phyloP scores from a whole-genome alignment of 2,888 invertebrate genomes.

The Eilema griseolum region DNA sequence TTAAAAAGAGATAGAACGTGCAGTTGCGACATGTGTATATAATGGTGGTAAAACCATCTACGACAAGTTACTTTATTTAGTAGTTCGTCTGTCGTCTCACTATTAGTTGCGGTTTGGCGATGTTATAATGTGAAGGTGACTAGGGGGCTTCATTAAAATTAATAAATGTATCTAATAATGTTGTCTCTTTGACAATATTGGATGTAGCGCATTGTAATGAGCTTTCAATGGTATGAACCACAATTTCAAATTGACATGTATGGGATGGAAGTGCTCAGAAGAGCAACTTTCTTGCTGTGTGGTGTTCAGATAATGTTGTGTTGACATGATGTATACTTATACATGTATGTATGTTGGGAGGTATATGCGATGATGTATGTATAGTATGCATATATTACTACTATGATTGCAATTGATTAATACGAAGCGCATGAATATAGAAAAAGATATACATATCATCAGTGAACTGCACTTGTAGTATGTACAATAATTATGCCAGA shows the following conservation, averaged over 20 bases:
- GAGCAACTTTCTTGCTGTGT: no score
- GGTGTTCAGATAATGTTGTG: no score
- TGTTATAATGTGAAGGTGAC: not conserved
- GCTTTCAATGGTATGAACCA: not conserved
- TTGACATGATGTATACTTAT: not conserved
- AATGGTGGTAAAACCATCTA: constrained; percentile 22
- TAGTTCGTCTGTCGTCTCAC: constrained; percentile 39
- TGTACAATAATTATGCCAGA: no score
- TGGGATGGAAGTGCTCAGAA: not conserved
- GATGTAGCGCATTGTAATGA: not conserved
- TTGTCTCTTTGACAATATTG: not conserved
- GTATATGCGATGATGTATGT: not conserved
- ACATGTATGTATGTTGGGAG: no score
- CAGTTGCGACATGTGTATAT: constrained; percentile 11
- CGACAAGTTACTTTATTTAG: constrained; percentile 42
- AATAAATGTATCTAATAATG: not conserved
- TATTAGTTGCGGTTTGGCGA: constrained; percentile 15
- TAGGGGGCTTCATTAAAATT: not conserved
- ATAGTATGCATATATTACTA: no score
- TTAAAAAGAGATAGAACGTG: constrained; percentile 10
- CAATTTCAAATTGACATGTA: not conserved
- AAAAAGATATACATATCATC: no score
- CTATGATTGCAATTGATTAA: no score
- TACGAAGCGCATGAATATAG: no score
- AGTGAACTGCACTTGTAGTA: no score